These are phyloP conservation scores for Vanessa cardui DNA, from an alignment of 2,888 invertebrate species.

Conservation along the genomic window DNA sequence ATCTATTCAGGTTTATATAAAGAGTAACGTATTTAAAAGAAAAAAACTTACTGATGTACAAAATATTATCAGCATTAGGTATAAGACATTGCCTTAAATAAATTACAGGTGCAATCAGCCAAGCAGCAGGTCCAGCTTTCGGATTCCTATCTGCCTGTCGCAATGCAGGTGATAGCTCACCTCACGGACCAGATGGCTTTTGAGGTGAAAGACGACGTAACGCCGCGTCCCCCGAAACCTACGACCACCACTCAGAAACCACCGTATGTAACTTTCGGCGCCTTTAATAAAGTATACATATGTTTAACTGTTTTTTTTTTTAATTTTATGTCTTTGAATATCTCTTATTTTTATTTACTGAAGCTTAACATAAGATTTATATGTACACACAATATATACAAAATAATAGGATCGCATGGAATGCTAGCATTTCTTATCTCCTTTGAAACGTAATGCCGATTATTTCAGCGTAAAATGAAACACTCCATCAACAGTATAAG, in stretches of 20 bases:
- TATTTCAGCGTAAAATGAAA: too few relatives aligned
- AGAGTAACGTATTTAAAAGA: too few relatives aligned
- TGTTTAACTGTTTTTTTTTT: constrained; percentile 59
- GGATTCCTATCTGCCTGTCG: constrained; percentile 85
- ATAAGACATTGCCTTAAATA: too few relatives aligned
- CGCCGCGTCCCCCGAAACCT: constrained; percentile 39
- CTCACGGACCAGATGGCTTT: constrained; percentile 85
- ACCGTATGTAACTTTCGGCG: constrained; percentile 51
- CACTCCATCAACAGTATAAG: too few relatives aligned
- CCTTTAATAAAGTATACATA: constrained; percentile 39
- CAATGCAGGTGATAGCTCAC: constrained; percentile 86
- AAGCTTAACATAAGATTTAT: too few relatives aligned
- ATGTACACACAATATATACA: too few relatives aligned
- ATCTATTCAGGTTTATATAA: too few relatives aligned
- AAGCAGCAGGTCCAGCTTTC: constrained; percentile 80
- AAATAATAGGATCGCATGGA: too few relatives aligned
- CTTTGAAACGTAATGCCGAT: too few relatives aligned
- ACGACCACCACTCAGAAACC: constrained; percentile 33
- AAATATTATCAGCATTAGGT: too few relatives aligned
- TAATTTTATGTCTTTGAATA: constrained; percentile 45
- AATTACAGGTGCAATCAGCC: constrained; percentile 62
- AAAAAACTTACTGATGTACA: too few relatives aligned
- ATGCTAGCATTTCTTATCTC: too few relatives aligned
- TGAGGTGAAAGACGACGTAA: constrained; percentile 66
- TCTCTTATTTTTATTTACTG: background rate